Evolutionary conservation across 1,140 invertebrate genomes (phyloP).

Genomic region (Anastrepha obliqua): DNA sequence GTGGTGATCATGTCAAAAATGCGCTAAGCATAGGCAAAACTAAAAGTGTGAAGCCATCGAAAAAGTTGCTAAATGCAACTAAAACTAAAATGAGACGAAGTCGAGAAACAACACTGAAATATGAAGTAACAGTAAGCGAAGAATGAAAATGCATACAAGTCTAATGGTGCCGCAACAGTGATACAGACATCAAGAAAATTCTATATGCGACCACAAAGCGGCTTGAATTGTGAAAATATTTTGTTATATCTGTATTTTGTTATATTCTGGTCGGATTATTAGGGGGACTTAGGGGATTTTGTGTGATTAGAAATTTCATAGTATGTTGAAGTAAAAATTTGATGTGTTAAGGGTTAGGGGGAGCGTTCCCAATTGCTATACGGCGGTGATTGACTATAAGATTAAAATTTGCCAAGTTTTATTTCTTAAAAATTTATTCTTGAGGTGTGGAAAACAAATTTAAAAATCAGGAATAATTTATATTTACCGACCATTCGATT

Average conservation of each 20-base stretch:
- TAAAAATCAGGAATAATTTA: no score
- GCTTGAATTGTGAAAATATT: not conserved
- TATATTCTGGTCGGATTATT: no score
- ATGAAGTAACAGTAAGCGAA: not conserved
- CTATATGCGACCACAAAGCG: not conserved
- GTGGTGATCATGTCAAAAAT: not conserved
- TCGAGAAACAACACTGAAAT: not conserved
- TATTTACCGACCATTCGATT: no score
- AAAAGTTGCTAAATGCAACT: conserved; percentile 17
- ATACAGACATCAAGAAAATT: not conserved
- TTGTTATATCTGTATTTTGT: not conserved
- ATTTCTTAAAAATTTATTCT: no score
- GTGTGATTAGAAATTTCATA: no score
- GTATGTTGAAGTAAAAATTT: no score
- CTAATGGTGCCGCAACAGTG: not conserved
- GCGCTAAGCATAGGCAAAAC: not conserved
- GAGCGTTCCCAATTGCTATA: no score
- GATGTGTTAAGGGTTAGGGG: no score
- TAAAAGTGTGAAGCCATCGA: conserved; percentile 30
- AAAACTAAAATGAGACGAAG: conserved; percentile 3
- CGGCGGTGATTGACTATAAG: no score
- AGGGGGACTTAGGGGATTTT: no score
- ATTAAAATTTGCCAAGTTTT: no score
- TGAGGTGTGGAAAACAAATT: no score
- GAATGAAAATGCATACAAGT: not conserved